Evolutionary conservation across 2,888 invertebrate genomes (phyloP), one percentile per base, ranked within the genome.

Genomic region (Congeria kusceri): DNA sequence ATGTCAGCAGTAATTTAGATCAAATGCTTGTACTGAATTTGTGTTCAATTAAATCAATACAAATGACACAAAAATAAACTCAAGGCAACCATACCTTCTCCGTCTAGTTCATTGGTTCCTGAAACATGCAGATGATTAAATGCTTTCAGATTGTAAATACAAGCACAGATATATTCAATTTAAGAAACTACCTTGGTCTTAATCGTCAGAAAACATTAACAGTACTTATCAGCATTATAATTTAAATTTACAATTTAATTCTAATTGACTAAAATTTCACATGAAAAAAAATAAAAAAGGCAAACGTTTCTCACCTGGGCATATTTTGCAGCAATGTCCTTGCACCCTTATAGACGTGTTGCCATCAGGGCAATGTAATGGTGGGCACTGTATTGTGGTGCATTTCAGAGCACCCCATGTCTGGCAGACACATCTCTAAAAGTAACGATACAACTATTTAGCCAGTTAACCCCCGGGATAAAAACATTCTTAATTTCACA

Each of bases 371-470:
- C 80, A 80, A 2, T 47, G 9, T 39, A 25, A 58, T 3, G 18
- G 3, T 23, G 61, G 46, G 68, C 80, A 77, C 9, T 44, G 23
- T 1, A 74, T 58, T 0, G 62, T 25, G 0, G 63, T 62, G 66
- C 80, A 80, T 9, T 65, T 73, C 29, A 77, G 32, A 5, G 25
- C 58, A 20, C 80, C 80, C n/a, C 32, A 44, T 5, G 69, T 59
- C 56, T 77, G 80, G 29, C 80, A 80, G 3, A 73, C 58, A 63
- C 80, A 80, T 46, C 29, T 66, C 80, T 80, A 49, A 18, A 77
- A 7, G 3, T 15, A 47, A 39, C 15, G n/a, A 32, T 53, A 15
- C 7, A 23, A 39, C 11, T 11, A 9, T 15, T 1, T 39, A 5
- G 3, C 39, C 9, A 39, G 39, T 39, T 39, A 39, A 39, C 9